Conservation (phyloP, 2,888 invertebrate genomes). For the Himalopsyche anomala region DNA sequence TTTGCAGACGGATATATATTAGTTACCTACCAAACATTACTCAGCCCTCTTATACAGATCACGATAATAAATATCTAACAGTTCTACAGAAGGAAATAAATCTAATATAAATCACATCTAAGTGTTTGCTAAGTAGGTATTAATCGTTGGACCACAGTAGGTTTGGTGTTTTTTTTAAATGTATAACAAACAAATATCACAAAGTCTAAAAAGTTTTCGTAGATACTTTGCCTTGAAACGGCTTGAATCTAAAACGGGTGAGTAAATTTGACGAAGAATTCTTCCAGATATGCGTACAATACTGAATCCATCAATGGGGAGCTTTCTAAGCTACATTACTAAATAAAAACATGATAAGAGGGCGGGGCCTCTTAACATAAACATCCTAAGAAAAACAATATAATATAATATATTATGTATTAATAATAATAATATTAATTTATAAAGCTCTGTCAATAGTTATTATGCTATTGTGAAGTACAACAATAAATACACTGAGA, state of each 20-base stretch:
- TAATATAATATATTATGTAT: slow-evolving; percentile 31
- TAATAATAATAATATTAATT: slow-evolving; percentile 36
- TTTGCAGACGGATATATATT: slow-evolving; percentile 28
- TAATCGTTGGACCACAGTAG: slow-evolving; percentile 23
- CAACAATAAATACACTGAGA: slow-evolving; percentile 28
- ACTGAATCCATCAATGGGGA: slow-evolving; percentile 36
- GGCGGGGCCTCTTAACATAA: slow-evolving; percentile 10
- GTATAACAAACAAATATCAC: background rate
- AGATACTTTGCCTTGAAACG: too few species aligned
- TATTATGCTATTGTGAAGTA: slow-evolving; percentile 25
- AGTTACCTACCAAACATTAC: background rate
- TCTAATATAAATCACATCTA: background rate
- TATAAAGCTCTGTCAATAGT: slow-evolving; percentile 40
- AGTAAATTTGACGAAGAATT: too few species aligned
- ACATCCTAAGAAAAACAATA: slow-evolving; percentile 28
- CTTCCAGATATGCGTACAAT: background rate
- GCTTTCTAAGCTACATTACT: slow-evolving; percentile 13
- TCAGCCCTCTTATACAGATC: background rate
- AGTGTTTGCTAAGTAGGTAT: background rate
- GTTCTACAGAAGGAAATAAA: background rate
- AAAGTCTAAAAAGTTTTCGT: too few species aligned
- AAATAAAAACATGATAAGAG: slow-evolving; percentile 36
- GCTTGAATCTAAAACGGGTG: too few species aligned
- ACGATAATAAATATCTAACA: slow-evolving; percentile 17
- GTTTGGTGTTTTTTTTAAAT: slow-evolving; percentile 19